Base-by-base conservation (phyloP, 2,888 invertebrate genomes). In the Elegia similella region DNA sequence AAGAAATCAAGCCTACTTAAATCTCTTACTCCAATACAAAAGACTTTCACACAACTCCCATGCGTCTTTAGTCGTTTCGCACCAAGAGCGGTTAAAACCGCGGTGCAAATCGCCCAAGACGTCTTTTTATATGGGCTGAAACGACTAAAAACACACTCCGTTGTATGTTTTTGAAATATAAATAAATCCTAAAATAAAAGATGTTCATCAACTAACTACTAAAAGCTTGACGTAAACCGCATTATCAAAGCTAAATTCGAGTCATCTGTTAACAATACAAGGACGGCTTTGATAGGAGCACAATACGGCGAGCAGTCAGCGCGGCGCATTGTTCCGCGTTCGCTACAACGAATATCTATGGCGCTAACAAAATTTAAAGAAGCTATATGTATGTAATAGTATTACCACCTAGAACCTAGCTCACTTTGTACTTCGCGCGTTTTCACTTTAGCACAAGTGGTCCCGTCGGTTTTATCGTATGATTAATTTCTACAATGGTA, bases 341-440 rank as follows among this genome's bases (percentile, higher is more conserved):
- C 73, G 75, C 77, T 78, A 77, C 83, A 80, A 84, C 75, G 75
- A 84, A 83, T 86, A 88, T 88, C 87, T 88, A 88, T 84, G 76
- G 80, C 81, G 80, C 86, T 87, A 87, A 88, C 88, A 88, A 88
- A 88, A 86, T 84, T 88, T 76, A 78, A 88, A 84, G 84, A 86
- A 86, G 84, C 84, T 86, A 88, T 87, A 85, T 87, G 84, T 84
- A 89, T 90, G 87, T 88, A 88, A 91, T 88, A 88, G 86, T 86
- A 86, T 73, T 78, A 69, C 74, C 70, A 75, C 73, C 68, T 68
- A 73, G 76, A n/a, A n/a, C 71, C 77, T 75, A 75, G 79, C 76
- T 71, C 80, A 82, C 81, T 84, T 84, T 84, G 83, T 87, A 88
- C 82, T 87, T 86, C 74, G 76, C 72, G 77, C 70, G 77, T 70